Percentiles rank a stretch among this genome's conserved stretches.
These are phyloP conservation scores for Tetrax tetrax DNA, from an alignment of 2,113 vertebrate species.

Conservation along the genomic window DNA sequence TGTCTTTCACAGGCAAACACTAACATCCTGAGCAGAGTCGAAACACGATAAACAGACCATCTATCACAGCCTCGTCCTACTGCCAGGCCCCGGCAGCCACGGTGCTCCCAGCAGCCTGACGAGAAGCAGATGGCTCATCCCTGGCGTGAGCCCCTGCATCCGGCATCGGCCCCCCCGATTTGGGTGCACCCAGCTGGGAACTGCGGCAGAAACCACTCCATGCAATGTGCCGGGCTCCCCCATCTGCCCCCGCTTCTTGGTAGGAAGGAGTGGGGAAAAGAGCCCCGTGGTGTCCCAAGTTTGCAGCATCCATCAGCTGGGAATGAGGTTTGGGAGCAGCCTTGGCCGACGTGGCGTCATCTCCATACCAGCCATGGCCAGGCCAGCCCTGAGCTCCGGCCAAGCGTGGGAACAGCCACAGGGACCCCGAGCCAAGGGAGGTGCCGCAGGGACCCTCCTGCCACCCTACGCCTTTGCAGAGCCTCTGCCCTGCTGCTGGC, in stretches of 20 bases:
- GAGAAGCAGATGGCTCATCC: conserved; percentile 73
- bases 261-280: not conserved
- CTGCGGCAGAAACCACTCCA: not conserved
- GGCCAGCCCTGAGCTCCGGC: not conserved
- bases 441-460: not conserved
- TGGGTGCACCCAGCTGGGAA: not conserved
- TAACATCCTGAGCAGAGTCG: conserved; percentile 76
- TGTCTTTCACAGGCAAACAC: conserved; percentile 29
- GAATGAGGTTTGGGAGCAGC: not conserved
- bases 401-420: conserved; percentile 8
- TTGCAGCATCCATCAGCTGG: accelerated
- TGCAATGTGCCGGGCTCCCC: not conserved
- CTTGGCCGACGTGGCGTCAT: not conserved
- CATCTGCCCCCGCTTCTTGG: accelerated
- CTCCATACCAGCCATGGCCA: not conserved
- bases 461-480: not conserved
- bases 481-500: not conserved
- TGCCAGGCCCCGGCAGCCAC: not conserved
- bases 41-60: conserved; percentile 55
- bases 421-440: not conserved
- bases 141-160: conserved; percentile 43
- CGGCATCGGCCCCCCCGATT: not conserved
- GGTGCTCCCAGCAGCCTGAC: conserved; percentile 47
- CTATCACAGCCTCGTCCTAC: conserved; percentile 55
- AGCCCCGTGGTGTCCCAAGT: not conserved